Conservation (phyloP, 92 coral and sea anemone genomes). For the Montipora capitata region DNA sequence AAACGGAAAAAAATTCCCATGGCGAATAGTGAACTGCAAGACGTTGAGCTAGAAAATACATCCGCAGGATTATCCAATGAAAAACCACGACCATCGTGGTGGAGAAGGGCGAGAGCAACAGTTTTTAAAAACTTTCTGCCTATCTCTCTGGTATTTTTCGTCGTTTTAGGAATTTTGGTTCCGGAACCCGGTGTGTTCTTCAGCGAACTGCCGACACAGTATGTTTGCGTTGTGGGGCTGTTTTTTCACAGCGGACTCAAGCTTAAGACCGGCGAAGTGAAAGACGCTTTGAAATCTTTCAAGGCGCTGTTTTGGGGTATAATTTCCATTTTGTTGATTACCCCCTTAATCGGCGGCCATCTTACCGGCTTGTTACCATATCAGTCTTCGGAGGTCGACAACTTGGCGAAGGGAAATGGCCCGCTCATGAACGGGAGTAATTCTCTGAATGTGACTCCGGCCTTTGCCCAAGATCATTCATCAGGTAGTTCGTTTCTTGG, state of each 20-base stretch:
- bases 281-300: slow-evolving; percentile 84
- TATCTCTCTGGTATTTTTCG: slow-evolving; percentile 69
- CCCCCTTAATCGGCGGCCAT: slow-evolving; percentile 88
- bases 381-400: slow-evolving; percentile 25
- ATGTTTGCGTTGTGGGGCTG: slow-evolving; percentile 85
- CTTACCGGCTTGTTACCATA: slow-evolving; percentile 89
- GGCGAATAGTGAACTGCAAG: neutral
- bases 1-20: neutral
- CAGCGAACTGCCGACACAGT: slow-evolving; percentile 86
- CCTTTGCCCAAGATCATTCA: neutral
- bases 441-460: slow-evolving; percentile 34
- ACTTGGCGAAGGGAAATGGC: slow-evolving; percentile 1
- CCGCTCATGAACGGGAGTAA: slow-evolving; percentile 27
- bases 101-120: neutral
- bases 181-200: slow-evolving; percentile 88
- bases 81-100: slow-evolving; percentile 1
- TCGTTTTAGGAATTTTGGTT: slow-evolving; percentile 73
- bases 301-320: slow-evolving; percentile 89
- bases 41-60: neutral
- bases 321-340: slow-evolving; percentile 84
- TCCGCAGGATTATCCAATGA: slow-evolving; percentile 1
- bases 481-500: slow-evolving; percentile 77
- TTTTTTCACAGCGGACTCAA: slow-evolving; percentile 94
- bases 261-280: slow-evolving; percentile 91
- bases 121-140: slow-evolving; percentile 85